Base-by-base conservation (phyloP, 2,797 vertebrate genomes). In the Tragopan temminckii region DNA sequence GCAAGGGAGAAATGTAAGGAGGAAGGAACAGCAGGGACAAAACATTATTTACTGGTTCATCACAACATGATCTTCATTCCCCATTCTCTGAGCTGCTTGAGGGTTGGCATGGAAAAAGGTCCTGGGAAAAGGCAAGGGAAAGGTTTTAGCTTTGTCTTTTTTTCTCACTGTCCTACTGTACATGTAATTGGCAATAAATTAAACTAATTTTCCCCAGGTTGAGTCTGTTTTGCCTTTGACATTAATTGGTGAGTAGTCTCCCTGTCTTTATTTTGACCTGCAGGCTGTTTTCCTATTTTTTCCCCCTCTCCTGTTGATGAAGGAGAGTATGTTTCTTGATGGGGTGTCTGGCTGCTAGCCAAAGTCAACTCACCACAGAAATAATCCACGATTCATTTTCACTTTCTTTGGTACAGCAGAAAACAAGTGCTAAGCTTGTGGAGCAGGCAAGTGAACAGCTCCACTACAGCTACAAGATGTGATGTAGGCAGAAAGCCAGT, bases 41-140 rank as follows among this genome's bases (percentile, higher is more conserved):
- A 9, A 7, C 82, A 11, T 36, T 69, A 31, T 5, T 19, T 6
- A 10, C 12, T 86, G 31, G 36, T 16, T 19, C 27, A 31, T 11
- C 27, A 31, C 15, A 31, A 29, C 52, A 21, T 24, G 66, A 25
- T 35, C 18, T 13, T 42, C 43, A 23, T 53, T 80, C 15, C 15
- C 3, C 12, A 29, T 2, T 1, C 6, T 10, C 18, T 53, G 24
- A 6, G 4, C 16, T 1, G 1, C 9, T 69, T 38, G 36, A 10
- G 19, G n/a, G n/a, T n/a, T 33, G 11, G n/a, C 11, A 19, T 55
- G 38, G 6, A 64, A 27, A 9, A 23, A 8, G 4, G 8, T 12
- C 11, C n/a, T 21, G 14, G 29, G 18, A 53, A 93, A 80, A 64
- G 6, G 29, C 75, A 92, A 55, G 4, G 10, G 70, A 75, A 91